Evolutionary conservation across 1,140 invertebrate species (phyloP), one percentile per base, ranked within the genome.

Genomic region (Adoxophyes honmai): DNA sequence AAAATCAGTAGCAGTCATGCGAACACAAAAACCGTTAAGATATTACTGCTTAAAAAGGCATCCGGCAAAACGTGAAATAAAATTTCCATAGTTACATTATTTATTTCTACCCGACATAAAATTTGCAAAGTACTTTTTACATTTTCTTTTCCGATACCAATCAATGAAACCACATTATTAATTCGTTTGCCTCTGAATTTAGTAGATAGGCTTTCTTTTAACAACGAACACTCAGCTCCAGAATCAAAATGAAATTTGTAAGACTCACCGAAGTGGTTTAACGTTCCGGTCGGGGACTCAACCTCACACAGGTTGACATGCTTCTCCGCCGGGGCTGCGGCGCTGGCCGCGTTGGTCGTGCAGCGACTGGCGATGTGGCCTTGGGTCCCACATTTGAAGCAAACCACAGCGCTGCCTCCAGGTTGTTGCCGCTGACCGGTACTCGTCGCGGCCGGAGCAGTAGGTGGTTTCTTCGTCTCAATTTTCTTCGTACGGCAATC

Each of bases 1-100:
- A n/a, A n/a, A n/a, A n/a, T 67, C 14, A 1, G 39, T 62, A 2
- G 59, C 53, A 1, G 57, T 64, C 48, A 67, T 62, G 5, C 42
- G 55, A n/a, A 69, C 37, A 4, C 13, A 1, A 42, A 72, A 70
- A 35, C 66, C 64, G 2, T 35, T 59, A 75, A 62, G 8, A 73
- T 42, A 13, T 67, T 39, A 62, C 51, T 55, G 13, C 52, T 59
- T 8, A 73, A 42, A 52, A n/a, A n/a, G n/a, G n/a, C n/a, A n/a
- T n/a, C n/a, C n/a, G n/a, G n/a, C n/a, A n/a, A n/a, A n/a, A n/a
- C n/a, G n/a, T n/a, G n/a, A n/a, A n/a, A n/a, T n/a, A n/a, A n/a
- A n/a, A n/a, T n/a, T n/a, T n/a, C n/a, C n/a, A n/a, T n/a, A n/a
- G n/a, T n/a, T n/a, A n/a, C n/a, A n/a, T n/a, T n/a, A n/a, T n/a